phyloP scores from a whole-genome alignment of 2,113 vertebrate genomes.

The Varanus komodoensis region DNA sequence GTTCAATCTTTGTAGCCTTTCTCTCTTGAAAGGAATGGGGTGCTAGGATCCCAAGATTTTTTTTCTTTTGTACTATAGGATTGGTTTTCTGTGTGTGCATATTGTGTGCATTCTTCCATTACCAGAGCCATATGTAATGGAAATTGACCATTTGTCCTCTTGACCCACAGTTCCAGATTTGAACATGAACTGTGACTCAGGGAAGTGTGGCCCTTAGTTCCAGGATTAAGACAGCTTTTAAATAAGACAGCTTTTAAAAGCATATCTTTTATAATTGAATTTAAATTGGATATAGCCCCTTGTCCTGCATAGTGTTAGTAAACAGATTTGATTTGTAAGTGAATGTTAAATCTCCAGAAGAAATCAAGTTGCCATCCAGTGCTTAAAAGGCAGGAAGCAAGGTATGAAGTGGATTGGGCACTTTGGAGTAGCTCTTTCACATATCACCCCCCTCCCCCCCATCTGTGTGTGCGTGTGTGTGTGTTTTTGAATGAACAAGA shows the following conservation, averaged over 20 bases:
- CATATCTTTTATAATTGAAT: neutral
- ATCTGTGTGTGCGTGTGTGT: too few relatives aligned
- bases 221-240: too few relatives aligned
- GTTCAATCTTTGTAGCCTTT: neutral
- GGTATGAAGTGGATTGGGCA: neutral
- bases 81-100: neutral
- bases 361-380: neutral
- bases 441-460: too few relatives aligned
- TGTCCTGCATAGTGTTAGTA: neutral
- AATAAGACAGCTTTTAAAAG: neutral
- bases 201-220: too few relatives aligned
- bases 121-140: neutral
- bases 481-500: neutral
- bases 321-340: neutral
- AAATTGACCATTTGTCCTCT: neutral
- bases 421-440: too few relatives aligned
- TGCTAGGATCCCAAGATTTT: neutral
- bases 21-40: neutral
- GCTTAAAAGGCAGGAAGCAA: neutral
- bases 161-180: too few relatives aligned
- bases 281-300: neutral
- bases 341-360: neutral
- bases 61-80: neutral
- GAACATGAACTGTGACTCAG: neutral
- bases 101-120: too few relatives aligned